phyloP scores from a whole-genome alignment of 1,140 invertebrate genomes.

The Atta colombica region DNA sequence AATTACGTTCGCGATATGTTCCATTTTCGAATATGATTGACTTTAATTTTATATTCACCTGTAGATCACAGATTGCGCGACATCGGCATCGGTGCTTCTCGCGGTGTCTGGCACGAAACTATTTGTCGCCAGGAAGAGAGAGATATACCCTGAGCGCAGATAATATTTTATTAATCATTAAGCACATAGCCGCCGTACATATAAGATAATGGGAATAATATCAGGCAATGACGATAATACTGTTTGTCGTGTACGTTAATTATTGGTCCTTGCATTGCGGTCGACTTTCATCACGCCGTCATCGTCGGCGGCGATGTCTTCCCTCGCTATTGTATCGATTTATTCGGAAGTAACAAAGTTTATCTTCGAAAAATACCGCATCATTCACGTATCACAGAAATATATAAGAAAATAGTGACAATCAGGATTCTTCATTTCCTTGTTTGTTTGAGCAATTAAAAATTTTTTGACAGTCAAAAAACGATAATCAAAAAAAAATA shows the following conservation, averaged over 20 bases:
- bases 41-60: constrained; percentile 6
- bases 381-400: not conserved
- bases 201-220: constrained; percentile 83
- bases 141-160: constrained; percentile 76
- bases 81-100: constrained; percentile 53
- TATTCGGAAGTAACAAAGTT: not conserved
- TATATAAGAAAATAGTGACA: not conserved
- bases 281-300: not conserved
- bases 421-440: not conserved
- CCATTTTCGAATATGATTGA: not conserved
- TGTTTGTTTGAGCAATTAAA: not conserved
- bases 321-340: constrained; percentile 7
- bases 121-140: constrained; percentile 78
- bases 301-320: constrained; percentile 8
- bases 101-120: constrained; percentile 78
- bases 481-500: not conserved
- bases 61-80: not conserved
- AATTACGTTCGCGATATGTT: not conserved
- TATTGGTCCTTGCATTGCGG: constrained; percentile 71
- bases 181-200: constrained; percentile 80
- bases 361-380: not conserved
- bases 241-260: constrained; percentile 79
- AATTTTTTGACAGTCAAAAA: not conserved
- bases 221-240: constrained; percentile 82
- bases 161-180: constrained; percentile 84